Conservation (phyloP, 2,888 invertebrate genomes). For the Sylvicola cinctus region DNA sequence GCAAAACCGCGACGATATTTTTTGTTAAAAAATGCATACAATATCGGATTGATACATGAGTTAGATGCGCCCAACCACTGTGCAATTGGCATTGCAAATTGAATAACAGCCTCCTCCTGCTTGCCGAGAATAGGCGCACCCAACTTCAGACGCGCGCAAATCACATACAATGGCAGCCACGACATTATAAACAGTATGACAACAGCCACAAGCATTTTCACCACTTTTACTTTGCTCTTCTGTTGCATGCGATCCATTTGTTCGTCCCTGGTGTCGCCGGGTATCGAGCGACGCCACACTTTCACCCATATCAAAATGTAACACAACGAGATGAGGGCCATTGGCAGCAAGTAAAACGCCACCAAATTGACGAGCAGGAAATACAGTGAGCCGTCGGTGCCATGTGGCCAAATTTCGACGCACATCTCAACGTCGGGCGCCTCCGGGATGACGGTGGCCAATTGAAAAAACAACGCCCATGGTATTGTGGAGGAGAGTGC, state of each 20-base stretch:
- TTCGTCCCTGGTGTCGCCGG: slow-evolving; percentile 76
- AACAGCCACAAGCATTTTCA: slow-evolving; percentile 85
- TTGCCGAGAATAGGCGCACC: slow-evolving; percentile 32
- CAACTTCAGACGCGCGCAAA: slow-evolving; percentile 70
- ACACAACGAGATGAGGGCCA: slow-evolving; percentile 77
- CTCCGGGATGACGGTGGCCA: slow-evolving; percentile 44
- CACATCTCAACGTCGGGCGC: slow-evolving; percentile 57
- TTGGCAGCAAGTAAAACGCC: slow-evolving; percentile 77
- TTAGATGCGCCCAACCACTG: slow-evolving; percentile 88
- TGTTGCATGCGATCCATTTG: slow-evolving; percentile 86
- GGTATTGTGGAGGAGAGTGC: slow-evolving; percentile 70
- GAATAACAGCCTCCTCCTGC: slow-evolving; percentile 62
- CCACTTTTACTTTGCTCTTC: slow-evolving; percentile 83
- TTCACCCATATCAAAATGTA: slow-evolving; percentile 84
- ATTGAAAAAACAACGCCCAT: slow-evolving; percentile 78
- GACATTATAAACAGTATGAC: slow-evolving; percentile 84
- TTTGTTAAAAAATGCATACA: slow-evolving; percentile 89
- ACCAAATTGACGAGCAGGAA: slow-evolving; percentile 76
- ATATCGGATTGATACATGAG: slow-evolving; percentile 85
- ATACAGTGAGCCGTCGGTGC: slow-evolving; percentile 60
- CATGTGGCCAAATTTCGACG: slow-evolving; percentile 71
- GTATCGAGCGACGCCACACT: slow-evolving; percentile 71
- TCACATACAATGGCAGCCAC: slow-evolving; percentile 81
- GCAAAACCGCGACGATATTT: slow-evolving; percentile 81
- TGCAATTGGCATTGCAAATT: slow-evolving; percentile 66